Evolutionary conservation across 2,888 invertebrate genomes (phyloP).

Genomic region (Aporophyla nigra): DNA sequence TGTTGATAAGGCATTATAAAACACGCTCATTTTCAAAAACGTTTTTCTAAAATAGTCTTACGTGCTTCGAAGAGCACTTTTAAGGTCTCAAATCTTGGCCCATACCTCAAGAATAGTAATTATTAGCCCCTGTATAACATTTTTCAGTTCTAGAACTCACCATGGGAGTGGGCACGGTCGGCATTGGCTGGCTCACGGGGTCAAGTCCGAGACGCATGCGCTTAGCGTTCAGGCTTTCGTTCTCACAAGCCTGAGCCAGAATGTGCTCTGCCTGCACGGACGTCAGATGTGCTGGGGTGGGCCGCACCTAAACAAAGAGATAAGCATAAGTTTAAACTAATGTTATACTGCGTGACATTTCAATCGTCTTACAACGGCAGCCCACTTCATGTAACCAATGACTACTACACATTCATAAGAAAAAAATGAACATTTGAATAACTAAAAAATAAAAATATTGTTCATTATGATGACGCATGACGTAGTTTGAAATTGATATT

Average conservation of each 20-base stretch:
- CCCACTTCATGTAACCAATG: no score
- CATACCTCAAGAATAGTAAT: background rate
- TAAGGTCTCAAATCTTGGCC: background rate
- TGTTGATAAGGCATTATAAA: background rate
- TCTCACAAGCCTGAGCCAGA: slow-evolving; percentile 98
- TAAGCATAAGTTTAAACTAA: slow-evolving; percentile 5
- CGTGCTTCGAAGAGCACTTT: background rate
- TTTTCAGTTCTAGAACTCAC: slow-evolving; percentile 71
- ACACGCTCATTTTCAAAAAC: no score
- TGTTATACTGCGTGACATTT: no score
- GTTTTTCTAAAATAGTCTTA: background rate
- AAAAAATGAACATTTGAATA: no score
- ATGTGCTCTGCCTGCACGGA: slow-evolving; percentile 99
- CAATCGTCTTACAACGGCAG: no score
- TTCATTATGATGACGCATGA: no score
- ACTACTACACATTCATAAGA: no score
- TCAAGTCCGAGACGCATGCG: slow-evolving; percentile 98
- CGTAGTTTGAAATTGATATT: no score
- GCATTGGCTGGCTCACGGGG: slow-evolving; percentile 97
- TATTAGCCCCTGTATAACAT: background rate
- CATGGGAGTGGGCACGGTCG: slow-evolving; percentile 93
- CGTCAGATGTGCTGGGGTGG: slow-evolving; percentile 98
- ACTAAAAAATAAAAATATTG: no score
- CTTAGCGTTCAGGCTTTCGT: slow-evolving; percentile 99
- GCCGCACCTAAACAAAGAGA: slow-evolving; percentile 93